Evolutionary conservation across 2,113 vertebrate species (phyloP), one percentile per base, ranked within the genome.

Genomic region (Gorilla gorilla): DNA sequence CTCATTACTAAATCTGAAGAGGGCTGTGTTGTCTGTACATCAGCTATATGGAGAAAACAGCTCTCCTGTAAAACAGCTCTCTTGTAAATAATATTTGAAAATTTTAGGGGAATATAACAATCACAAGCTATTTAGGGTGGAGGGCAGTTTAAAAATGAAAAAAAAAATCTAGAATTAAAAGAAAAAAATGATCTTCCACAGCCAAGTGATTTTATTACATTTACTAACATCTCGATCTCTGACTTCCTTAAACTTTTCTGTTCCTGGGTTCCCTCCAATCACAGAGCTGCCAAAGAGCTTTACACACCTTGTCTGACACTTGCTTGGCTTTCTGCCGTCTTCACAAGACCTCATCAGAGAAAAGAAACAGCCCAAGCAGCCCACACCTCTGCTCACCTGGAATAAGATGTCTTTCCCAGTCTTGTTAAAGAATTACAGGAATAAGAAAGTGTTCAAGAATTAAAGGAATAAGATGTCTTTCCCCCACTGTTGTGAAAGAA

Each of bases 1-100:
- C 73, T 97, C 89, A 94, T 96, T 90, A 97, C 89, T 96, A 95
- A 96, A 96, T 94, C 0, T 96, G 88, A 89, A 50, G 57, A 91
- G 55, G 43, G 59, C 68, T 84, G 50, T 40, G 16, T 76, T 72
- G 76, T 43, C 89, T 95, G 75, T 83, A 89, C 52, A 57, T 64
- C 23, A 97, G 40, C 55, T 59, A 23, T 25, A 59, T 59, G 22
- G 22, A 59, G 25, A 90, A 93, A 96, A 96, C 25, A 90, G 72
- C 59, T 93, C 75, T 95, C 45, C 20, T 83, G 18, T 75, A 90
- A 93, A 96, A 96, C 25, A 90, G 72, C 59, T 93, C 75, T 95
- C 45, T 23, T 83, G 18, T 75, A 97, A 93, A 92, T 50, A 95
- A 45, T 84, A 93, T 75, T n/a, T 94, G 30, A 75, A 96, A 97